Conservation (phyloP, 2,888 invertebrate species). For the Bursaphelenchus okinawaensis region DNA sequence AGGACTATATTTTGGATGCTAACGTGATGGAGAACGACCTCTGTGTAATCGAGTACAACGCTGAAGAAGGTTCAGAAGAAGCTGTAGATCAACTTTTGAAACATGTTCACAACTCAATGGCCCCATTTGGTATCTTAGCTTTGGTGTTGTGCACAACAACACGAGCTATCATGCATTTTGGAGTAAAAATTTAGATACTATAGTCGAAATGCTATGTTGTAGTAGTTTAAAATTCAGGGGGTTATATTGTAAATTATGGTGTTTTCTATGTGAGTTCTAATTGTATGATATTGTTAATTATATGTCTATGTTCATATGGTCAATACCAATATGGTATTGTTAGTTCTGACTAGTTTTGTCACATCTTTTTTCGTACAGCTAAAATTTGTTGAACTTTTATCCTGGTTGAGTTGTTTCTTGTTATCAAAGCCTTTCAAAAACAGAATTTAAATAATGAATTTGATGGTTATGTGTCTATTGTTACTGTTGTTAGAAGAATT, state of each 20-base stretch:
- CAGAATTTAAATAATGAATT: not conserved
- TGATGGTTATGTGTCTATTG: not conserved
- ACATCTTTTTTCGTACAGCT: too few species aligned
- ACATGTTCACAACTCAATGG: not conserved
- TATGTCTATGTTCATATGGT: not conserved
- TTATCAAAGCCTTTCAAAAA: too few species aligned
- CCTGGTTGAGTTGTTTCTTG: too few species aligned
- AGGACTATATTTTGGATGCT: not conserved
- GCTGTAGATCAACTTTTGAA: not conserved
- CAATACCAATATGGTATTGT: too few species aligned
- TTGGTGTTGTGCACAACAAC: not conserved
- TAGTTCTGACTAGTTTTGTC: too few species aligned
- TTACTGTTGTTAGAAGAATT: not conserved
- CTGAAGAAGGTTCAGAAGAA: not conserved
- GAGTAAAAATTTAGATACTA: conserved; percentile 3
- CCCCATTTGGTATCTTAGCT: not conserved
- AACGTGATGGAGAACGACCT: conserved; percentile 1
- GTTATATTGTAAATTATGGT: too few species aligned
- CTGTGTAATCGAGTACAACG: conserved; percentile 5
- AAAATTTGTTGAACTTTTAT: too few species aligned
- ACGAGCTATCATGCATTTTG: not conserved
- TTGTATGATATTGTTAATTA: too few species aligned
- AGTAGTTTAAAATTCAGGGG: too few species aligned
- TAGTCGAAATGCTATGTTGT: too few species aligned
- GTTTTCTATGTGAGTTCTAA: too few species aligned